Evolutionary conservation across 2,888 invertebrate genomes (phyloP).

Genomic region (Acleris laterana): DNA sequence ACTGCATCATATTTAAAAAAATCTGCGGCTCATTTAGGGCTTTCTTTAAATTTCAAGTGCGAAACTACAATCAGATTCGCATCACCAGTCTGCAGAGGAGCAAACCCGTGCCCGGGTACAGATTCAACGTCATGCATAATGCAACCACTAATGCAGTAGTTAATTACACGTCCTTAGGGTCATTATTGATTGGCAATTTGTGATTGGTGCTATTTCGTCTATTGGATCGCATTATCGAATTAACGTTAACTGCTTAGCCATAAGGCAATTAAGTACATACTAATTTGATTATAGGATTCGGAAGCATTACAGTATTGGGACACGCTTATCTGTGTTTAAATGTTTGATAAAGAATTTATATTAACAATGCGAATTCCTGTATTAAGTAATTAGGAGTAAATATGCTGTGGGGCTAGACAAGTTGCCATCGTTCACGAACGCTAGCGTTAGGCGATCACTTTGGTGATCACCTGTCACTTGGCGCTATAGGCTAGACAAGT

Average conservation of each 20-base stretch:
- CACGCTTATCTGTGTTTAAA: too few relatives aligned
- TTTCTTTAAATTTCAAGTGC: too few relatives aligned
- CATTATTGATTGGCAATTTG: conserved; percentile 73
- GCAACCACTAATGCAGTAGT: conserved; percentile 70
- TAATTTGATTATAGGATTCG: conserved; percentile 28
- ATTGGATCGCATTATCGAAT: conserved; percentile 63
- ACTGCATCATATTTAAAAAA: too few relatives aligned
- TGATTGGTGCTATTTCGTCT: conserved; percentile 55
- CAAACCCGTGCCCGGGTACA: conserved; percentile 44
- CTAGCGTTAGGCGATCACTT: too few relatives aligned
- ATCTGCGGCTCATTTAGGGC: too few relatives aligned
- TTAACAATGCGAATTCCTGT: too few relatives aligned
- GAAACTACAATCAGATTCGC: neutral
- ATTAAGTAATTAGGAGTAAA: too few relatives aligned
- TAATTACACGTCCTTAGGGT: conserved; percentile 71
- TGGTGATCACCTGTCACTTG: too few relatives aligned
- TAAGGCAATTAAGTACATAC: conserved; percentile 51
- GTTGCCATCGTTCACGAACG: too few relatives aligned
- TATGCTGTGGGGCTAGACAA: too few relatives aligned
- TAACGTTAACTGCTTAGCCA: conserved; percentile 54
- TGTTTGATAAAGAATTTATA: too few relatives aligned
- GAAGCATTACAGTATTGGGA: conserved; percentile 2
- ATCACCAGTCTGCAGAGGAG: neutral
- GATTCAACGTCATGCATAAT: conserved; percentile 74
- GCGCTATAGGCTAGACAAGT: too few relatives aligned